Evolutionary conservation across 2,797 vertebrate genomes (phyloP).

Genomic region (Coregonus ussuriensis): DNA sequence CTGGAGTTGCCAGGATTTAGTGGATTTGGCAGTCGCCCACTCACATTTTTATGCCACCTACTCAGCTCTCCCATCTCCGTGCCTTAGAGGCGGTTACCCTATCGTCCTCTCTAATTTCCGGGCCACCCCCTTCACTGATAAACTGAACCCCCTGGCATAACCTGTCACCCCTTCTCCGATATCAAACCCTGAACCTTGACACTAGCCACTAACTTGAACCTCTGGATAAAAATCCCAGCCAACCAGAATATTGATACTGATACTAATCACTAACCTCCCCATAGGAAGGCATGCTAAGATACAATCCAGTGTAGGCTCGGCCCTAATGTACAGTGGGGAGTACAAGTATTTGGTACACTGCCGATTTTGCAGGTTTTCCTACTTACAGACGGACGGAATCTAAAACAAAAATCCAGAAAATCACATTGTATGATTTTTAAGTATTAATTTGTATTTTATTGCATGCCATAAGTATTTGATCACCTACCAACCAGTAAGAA

Average conservation of each 20-base stretch:
- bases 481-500: no score
- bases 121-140: no score
- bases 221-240: background rate
- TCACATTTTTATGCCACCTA: slow-evolving; percentile 54
- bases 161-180: background rate
- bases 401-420: no score
- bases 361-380: no score
- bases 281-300: background rate
- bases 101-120: background rate
- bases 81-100: slow-evolving; percentile 23
- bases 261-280: background rate
- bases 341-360: no score
- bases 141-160: background rate
- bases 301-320: no score
- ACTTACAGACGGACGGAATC: no score
- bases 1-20: slow-evolving; percentile 57
- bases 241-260: background rate
- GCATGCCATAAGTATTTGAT: no score
- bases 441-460: no score
- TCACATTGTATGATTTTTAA: no score
- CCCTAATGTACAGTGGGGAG: no score
- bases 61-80: slow-evolving; percentile 40
- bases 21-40: slow-evolving; percentile 56
- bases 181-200: background rate
- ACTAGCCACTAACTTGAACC: background rate